Percentiles rank a stretch among this genome's conserved stretches.
These are phyloP conservation scores for Napeogenes inachia DNA, from an alignment of 2,888 invertebrate genomes.

Conservation along the genomic window DNA sequence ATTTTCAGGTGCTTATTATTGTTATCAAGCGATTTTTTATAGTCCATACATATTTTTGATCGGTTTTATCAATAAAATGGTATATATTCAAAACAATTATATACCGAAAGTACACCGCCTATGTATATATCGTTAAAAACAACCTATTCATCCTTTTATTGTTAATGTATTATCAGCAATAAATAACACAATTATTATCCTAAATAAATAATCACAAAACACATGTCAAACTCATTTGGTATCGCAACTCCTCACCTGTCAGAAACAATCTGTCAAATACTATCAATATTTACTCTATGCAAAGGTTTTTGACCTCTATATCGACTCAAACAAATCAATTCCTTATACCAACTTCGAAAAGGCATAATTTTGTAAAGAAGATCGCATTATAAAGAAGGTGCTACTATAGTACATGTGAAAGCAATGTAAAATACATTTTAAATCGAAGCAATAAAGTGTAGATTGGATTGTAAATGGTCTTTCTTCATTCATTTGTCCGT, in stretches of 20 bases:
- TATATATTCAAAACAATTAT: too few species aligned
- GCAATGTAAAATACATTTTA: not conserved
- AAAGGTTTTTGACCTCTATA: slow-evolving; percentile 35
- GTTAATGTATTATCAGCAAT: not conserved
- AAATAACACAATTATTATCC: not conserved
- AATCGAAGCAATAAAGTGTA: slow-evolving; percentile 13
- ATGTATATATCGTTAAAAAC: too few species aligned
- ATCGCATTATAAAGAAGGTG: slow-evolving; percentile 17
- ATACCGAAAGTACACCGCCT: too few species aligned
- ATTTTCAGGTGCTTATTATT: slow-evolving; percentile 5
- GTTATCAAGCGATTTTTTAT: not conserved
- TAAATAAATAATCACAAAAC: slow-evolving; percentile 4
- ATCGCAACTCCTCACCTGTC: slow-evolving; percentile 41
- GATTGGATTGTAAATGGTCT: slow-evolving; percentile 22
- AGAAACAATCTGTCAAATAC: slow-evolving; percentile 34
- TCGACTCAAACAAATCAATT: slow-evolving; percentile 25
- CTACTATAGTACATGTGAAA: not conserved
- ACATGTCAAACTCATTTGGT: not conserved
- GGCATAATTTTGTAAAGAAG: slow-evolving; percentile 23
- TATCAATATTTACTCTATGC: slow-evolving; percentile 28
- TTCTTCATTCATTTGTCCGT: slow-evolving; percentile 32
- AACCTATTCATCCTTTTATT: too few species aligned
- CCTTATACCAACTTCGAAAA: slow-evolving; percentile 21
- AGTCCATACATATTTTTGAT: not conserved
- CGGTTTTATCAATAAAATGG: too few species aligned